Base-by-base conservation (phyloP, 2,113 vertebrate genomes). In the Hyaena hyaena region DNA sequence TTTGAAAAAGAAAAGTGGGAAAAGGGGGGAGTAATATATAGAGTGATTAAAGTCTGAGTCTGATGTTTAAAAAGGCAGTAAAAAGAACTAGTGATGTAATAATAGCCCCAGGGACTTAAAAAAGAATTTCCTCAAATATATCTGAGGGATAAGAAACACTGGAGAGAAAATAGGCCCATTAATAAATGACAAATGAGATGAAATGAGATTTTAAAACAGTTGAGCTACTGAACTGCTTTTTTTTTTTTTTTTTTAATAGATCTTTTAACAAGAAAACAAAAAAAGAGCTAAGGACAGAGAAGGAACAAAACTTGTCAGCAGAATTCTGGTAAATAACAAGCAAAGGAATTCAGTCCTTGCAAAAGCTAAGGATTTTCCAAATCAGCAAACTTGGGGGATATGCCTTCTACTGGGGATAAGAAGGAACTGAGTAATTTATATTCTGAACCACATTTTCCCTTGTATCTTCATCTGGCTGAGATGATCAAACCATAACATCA, bases 121-220 rank as follows among this genome's bases (percentile, higher is more conserved):
- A 77, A 97, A 96, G 93, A 87, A 50, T 96, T 98, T 94, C 96
- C 66, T 98, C 90, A 96, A 88, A 96, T 96, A 95, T 93, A 83
- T 94, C 92, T 79, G 26, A 24, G 58, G 79, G 53, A 81, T 87
- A 94, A 95, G 68, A 97, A 97, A 95, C 28, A 95, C 48, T 77
- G 80, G 53, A 87, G 74, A 96, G 92, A 92, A 96, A 98, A 97
- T 68, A 97, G 91, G 61, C 14, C 76, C 94, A 98, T 97, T 97
- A 97, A 97, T 96, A 98, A 97, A 88, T 86, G 96, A 97, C 61
- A 31, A 96, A 97, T 82, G 87, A 95, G 63, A 93, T 95, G 88
- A 93, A 98, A 97, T 96, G 96, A 90, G 76, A 83, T 95, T 96
- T 97, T 97, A 92, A 88, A 97, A 96, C 82, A 97, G 87, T 93